A percentile compares a stretch with the other conserved stretches of the same genome.
These are phyloP conservation scores for Lophotriccus pileatus DNA, from an alignment of 2,797 vertebrate genomes.

Conservation along the genomic window DNA sequence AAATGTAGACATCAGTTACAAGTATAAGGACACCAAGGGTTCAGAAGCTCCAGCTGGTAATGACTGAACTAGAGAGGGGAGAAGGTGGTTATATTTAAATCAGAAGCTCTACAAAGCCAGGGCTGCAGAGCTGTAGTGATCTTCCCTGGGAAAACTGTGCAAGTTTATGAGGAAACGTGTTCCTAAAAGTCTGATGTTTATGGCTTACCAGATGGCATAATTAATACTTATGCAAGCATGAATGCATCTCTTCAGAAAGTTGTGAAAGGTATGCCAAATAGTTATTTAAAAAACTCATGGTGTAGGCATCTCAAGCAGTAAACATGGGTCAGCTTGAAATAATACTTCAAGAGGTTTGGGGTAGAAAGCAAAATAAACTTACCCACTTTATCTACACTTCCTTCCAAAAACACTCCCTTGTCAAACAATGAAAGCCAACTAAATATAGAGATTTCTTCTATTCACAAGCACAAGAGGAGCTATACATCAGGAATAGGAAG, in stretches of 20 bases:
- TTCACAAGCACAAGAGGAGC: not conserved
- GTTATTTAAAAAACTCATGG: not conserved
- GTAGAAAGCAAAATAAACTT: not conserved
- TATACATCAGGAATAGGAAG: not conserved
- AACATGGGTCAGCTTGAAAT: not conserved
- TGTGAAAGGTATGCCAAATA: not conserved
- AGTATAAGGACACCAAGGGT: not conserved
- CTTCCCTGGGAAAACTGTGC: not conserved
- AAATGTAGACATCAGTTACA: not conserved
- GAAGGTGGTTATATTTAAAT: not conserved
- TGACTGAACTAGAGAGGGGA: not conserved
- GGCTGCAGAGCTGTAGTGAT: not conserved
- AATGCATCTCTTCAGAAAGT: slow-evolving; percentile 8
- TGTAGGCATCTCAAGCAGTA: not conserved
- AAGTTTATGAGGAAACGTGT: not conserved
- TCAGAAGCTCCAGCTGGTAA: not conserved
- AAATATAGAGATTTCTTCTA: slow-evolving; percentile 1
- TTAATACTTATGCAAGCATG: not conserved
- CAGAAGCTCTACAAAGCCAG: not conserved
- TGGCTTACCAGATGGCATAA: not conserved
- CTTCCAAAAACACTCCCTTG: not conserved
- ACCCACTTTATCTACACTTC: not conserved
- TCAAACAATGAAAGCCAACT: not conserved
- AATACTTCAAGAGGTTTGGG: not conserved
- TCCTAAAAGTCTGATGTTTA: not conserved